Base-by-base conservation (phyloP, 2,888 invertebrate genomes). In the Hemithea aestivaria region DNA sequence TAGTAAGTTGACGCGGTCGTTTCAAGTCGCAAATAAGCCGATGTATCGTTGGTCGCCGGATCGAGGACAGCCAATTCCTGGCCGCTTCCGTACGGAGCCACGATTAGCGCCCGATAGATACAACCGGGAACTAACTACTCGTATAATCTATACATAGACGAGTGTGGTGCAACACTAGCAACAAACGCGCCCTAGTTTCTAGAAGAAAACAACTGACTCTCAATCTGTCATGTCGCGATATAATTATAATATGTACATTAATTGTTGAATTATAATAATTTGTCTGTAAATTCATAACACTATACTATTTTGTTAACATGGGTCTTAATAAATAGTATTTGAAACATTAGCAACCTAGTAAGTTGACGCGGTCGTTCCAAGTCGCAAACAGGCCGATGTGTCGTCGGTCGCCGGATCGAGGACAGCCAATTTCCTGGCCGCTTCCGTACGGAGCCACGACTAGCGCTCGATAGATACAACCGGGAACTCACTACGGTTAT, bases 51-150 rank as follows among this genome's bases (percentile, higher is more conserved):
- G 46, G 45, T 28, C 45, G 51, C 53, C 52, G 58, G 68, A 66
- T 63, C 56, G 57, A 52, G 63, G 63, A 44, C 56, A 62, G 63
- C 52, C 69, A 73, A 73, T 73, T 73, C 73, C 72, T 66, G 62
- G 27, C 38, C 39, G 51, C 49, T 55, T 51, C 59, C 61, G 60
- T 48, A 53, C 56, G 45, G 38, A 46, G 29, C 49, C 40, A 37
- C 55, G 51, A 58, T 58, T 48, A 63, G 58, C 54, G 50, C 51
- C 35, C 35, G 45, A 49, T 52, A 47, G 45, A 48, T 55, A 55
- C 53, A 49, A 47, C 27, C 33, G 26, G 41, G 23, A 37, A 25
- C 26, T 37, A 22, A 22, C 29, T 24, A 3, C 25, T n/a, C n/a
- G n/a, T n/a, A n/a, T n/a, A n/a, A n/a, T n/a, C n/a, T n/a, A n/a